Base-by-base conservation (phyloP, 1,140 invertebrate genomes). In the Holotrichia oblita region DNA sequence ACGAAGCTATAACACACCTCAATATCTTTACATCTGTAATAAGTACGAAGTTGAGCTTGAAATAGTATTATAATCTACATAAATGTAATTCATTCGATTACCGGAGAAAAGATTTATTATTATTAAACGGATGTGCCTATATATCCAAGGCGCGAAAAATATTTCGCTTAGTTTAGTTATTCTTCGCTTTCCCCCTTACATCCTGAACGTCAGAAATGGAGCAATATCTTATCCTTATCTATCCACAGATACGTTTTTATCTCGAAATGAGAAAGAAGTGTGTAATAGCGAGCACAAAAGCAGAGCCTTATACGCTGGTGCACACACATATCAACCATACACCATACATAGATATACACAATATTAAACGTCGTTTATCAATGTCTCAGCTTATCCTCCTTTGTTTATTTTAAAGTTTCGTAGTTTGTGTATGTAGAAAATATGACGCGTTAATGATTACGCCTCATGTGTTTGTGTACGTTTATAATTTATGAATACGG, bases 391-490 rank as follows among this genome's bases (percentile, higher is more conserved):
- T 69, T 69, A 34, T 69, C 27, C 61, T 24, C 61, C 27, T 24
- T 34, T 69, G 61, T 69, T 69, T 69, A 69, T 69, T 69, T 69
- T 69, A 69, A 69, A 69, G 61, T 69, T 69, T 69, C 61, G 20
- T 34, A 69, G 27, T 24, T 27, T 27, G 27, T 69, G 22, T 69
- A 34, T 69, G 61, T 24, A 20, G 61, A 69, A 69, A 69, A 69
- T 69, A 69, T 69, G 27, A 69, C 27, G 61, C 61, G 61, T 69
- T 69, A 20, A 69, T 34, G 61, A 69, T 69, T 69, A 69, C 27
- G 27, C 27, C 22, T 17, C 22, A 22, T 22, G 12, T 69, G 27
- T 69, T 69, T 69, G 61, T 69, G 27, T 69, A 69, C 61, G 22
- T 69, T 69, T 34, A 55, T 55, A 27, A 69, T 69, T 27, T 69